Percentiles rank a stretch among this genome's conserved stretches.
phyloP scores from a whole-genome alignment of 1,140 invertebrate genomes.

The Nasonia longicornis region DNA sequence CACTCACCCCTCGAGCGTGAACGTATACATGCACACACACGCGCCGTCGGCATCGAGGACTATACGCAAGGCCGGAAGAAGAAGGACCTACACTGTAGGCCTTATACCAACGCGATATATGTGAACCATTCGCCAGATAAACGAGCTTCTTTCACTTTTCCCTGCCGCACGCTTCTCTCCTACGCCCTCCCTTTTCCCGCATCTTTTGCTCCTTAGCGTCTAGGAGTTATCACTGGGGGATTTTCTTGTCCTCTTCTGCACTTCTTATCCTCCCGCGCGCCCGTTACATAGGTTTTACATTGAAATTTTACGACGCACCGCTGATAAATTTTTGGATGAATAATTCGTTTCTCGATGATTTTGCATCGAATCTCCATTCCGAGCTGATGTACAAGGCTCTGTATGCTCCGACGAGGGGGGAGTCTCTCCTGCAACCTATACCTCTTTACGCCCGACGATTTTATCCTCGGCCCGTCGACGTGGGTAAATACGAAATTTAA shows the following conservation, averaged over 20 bases:
- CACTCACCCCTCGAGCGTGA: constrained; percentile 57
- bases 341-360: neutral
- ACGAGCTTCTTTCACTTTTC: constrained; percentile 53
- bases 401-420: too few species aligned
- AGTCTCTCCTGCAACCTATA: constrained; percentile 24
- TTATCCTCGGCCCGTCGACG: constrained; percentile 49
- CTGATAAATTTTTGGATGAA: neutral
- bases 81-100: neutral
- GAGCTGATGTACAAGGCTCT: neutral
- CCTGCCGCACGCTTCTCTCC: constrained; percentile 9
- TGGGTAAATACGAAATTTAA: constrained; percentile 62
- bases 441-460: constrained; percentile 54
- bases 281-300: neutral
- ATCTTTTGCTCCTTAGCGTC: neutral
- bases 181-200: constrained; percentile 5
- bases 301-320: neutral
- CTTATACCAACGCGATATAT: constrained; percentile 51
- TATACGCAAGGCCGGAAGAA: neutral
- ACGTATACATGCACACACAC: neutral
- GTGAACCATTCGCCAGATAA: constrained; percentile 63
- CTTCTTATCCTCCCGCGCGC: neutral
- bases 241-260: neutral
- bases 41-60: too few species aligned
- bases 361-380: neutral
- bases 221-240: constrained; percentile 7